phyloP scores from a whole-genome alignment of 2,113 vertebrate genomes.

The Scopus umbretta region DNA sequence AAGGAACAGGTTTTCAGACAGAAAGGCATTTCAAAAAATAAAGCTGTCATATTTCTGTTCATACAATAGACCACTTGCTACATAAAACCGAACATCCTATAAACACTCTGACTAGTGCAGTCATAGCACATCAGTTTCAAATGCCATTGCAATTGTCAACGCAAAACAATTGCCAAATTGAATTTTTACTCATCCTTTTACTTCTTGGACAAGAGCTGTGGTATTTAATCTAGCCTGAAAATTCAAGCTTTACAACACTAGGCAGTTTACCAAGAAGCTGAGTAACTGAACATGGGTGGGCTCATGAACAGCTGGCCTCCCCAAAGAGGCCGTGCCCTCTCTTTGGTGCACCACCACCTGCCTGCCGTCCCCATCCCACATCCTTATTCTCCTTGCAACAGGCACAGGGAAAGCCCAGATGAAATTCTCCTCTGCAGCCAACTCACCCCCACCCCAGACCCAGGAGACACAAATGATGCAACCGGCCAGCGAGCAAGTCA shows the following conservation, averaged over 20 bases:
- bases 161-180: constrained; percentile 1
- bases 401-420: background rate
- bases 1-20: background rate
- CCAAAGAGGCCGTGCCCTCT: background rate
- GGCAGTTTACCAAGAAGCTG: background rate
- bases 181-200: background rate
- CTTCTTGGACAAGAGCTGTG: background rate
- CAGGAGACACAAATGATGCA: constrained; percentile 6
- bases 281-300: background rate
- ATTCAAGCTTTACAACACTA: background rate
- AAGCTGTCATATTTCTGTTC: background rate
- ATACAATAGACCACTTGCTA: background rate
- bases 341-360: background rate
- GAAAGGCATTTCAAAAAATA: background rate
- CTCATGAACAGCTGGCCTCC: background rate
- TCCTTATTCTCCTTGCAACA: background rate
- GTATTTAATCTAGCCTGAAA: background rate
- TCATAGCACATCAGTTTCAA: background rate
- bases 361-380: background rate
- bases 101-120: background rate
- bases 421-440: background rate
- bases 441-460: background rate
- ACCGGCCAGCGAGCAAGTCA: background rate
- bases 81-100: background rate
- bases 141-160: background rate